phyloP scores from a whole-genome alignment of 2,888 invertebrate genomes.

The Drosophila rubida region DNA sequence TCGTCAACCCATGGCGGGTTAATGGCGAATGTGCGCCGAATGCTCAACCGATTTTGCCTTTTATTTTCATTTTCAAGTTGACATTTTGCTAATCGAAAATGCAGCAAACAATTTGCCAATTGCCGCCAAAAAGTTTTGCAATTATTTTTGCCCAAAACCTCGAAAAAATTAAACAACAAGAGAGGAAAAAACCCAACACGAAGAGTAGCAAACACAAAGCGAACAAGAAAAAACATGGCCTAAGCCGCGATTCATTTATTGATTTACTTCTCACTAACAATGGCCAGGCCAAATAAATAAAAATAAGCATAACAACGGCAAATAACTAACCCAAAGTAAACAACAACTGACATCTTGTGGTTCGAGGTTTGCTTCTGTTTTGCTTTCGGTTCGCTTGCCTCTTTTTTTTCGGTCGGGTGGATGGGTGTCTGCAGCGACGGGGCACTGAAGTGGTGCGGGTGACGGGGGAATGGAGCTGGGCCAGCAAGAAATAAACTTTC shows the following conservation, averaged over 20 bases:
- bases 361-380: constrained; percentile 42
- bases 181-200: constrained; percentile 2
- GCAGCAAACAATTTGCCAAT: constrained; percentile 76
- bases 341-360: constrained; percentile 76
- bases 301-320: constrained; percentile 70
- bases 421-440: too few species aligned
- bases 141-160: constrained; percentile 62
- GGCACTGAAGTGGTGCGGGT: not conserved
- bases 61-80: constrained; percentile 61
- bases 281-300: constrained; percentile 67
- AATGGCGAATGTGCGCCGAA: constrained; percentile 56
- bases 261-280: constrained; percentile 73
- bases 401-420: not conserved
- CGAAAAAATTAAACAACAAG: constrained; percentile 20
- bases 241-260: constrained; percentile 72
- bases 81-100: constrained; percentile 81
- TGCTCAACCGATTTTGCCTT: constrained; percentile 35
- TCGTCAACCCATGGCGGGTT: constrained; percentile 39
- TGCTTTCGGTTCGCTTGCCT: constrained; percentile 31
- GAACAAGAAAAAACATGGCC: constrained; percentile 36
- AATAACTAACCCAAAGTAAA: constrained; percentile 72
- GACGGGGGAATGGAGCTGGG: not conserved
- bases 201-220: not conserved
- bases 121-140: constrained; percentile 73
- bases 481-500: constrained; percentile 79